These are phyloP conservation scores for Aegypius monachus DNA, from an alignment of 2,113 vertebrate species.

Conservation along the genomic window DNA sequence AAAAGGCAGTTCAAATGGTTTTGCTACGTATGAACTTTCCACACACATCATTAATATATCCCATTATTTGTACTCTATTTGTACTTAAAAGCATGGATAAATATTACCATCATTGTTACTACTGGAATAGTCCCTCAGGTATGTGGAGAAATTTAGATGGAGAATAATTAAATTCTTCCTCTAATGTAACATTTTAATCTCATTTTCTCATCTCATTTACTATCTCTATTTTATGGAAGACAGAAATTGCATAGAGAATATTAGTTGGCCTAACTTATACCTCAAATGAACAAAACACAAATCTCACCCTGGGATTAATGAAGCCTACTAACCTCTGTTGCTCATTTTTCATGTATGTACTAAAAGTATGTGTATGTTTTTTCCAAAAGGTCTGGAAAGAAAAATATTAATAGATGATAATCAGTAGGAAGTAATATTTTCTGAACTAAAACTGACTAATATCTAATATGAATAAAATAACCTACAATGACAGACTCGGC, in stretches of 20 bases:
- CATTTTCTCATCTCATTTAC: background rate
- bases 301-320: background rate
- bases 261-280: background rate
- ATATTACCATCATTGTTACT: background rate
- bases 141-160: background rate
- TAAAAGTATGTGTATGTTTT: constrained; percentile 62
- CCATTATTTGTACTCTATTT: background rate
- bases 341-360: constrained; percentile 65
- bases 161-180: background rate
- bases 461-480: background rate
- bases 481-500: background rate
- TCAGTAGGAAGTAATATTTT: background rate
- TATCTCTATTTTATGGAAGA: background rate
- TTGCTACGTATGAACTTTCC: background rate
- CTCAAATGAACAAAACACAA: background rate
- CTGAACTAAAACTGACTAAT: background rate
- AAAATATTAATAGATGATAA: background rate
- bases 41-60: background rate
- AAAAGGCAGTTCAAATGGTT: background rate
- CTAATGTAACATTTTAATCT: background rate
- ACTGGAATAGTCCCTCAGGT: background rate
- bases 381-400: constrained; percentile 71
- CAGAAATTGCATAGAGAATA: background rate
- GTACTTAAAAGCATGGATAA: background rate
- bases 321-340: constrained; percentile 71